A percentile compares a stretch with the other conserved stretches of the same genome.
Conservation (phyloP, 2,888 invertebrate genomes). For the Coelopa pilipes region DNA sequence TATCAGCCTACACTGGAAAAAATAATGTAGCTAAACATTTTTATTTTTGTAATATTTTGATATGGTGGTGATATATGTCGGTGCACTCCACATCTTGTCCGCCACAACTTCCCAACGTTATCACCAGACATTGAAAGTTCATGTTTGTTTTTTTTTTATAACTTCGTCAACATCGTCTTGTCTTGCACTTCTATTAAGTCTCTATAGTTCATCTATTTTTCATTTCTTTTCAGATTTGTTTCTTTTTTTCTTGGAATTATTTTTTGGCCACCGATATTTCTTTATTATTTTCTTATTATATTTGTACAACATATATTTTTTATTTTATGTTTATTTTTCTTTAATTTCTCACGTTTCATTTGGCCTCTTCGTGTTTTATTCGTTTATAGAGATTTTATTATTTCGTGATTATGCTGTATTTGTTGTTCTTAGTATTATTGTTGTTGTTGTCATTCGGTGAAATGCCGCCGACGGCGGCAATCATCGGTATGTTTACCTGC, state of each 20-base stretch:
- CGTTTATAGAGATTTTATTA: neutral
- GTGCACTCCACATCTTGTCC: neutral
- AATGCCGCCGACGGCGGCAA: slow-evolving; percentile 2
- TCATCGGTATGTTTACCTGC: neutral
- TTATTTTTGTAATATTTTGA: too few relatives aligned
- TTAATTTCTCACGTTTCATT: neutral
- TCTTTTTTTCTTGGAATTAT: too few relatives aligned
- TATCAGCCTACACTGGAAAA: neutral
- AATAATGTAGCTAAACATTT: neutral
- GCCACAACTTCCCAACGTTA: neutral
- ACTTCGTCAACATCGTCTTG: too few relatives aligned
- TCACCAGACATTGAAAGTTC: neutral
- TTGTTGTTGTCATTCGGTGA: neutral
- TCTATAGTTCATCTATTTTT: too few relatives aligned
- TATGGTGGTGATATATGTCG: too few relatives aligned
- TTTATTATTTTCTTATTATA: neutral
- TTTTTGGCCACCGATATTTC: too few relatives aligned
- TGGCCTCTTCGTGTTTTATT: neutral
- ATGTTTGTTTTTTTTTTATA: neutral
- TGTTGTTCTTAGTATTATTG: neutral
- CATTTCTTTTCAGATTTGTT: neutral
- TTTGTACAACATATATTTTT: neutral
- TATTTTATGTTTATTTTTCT: neutral
- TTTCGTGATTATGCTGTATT: neutral
- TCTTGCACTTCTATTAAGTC: too few relatives aligned